These are phyloP conservation scores for Sphaerophoria taeniata DNA, from an alignment of 2,888 invertebrate species.

Conservation along the genomic window DNA sequence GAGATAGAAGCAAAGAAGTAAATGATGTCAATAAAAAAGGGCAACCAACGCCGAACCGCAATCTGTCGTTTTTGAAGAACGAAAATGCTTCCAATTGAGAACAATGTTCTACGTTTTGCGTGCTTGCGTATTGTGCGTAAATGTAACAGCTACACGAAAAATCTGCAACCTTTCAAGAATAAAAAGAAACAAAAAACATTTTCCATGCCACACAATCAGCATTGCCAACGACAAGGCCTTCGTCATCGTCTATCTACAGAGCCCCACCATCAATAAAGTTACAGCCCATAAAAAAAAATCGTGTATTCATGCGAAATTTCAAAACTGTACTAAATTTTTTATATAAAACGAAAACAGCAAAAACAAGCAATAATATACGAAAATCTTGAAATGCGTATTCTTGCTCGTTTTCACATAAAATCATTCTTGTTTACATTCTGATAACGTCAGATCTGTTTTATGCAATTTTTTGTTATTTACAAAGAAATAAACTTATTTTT, in stretches of 20 bases:
- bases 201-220: constrained; percentile 12
- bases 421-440: constrained; percentile 35
- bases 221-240: constrained; percentile 1
- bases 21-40: too few relatives aligned
- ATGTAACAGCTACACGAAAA: not conserved
- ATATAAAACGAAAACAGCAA: not conserved
- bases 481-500: not conserved
- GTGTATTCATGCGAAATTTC: constrained; percentile 37
- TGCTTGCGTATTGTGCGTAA: too few relatives aligned
- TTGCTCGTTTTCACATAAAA: not conserved
- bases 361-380: constrained; percentile 15
- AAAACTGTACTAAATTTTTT: not conserved
- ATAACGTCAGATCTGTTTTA: constrained; percentile 25
- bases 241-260: not conserved
- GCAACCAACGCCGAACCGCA: too few relatives aligned
- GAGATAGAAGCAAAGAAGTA: too few relatives aligned
- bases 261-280: constrained; percentile 22
- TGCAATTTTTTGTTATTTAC: constrained; percentile 8
- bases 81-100: too few relatives aligned
- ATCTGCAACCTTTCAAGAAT: not conserved
- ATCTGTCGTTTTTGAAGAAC: too few relatives aligned
- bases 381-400: constrained; percentile 39
- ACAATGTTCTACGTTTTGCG: too few relatives aligned
- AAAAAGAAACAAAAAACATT: constrained; percentile 4
- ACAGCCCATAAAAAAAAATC: constrained; percentile 13